Base-by-base conservation (phyloP, 2,888 invertebrate species). In the Odontocolon sp. region DNA sequence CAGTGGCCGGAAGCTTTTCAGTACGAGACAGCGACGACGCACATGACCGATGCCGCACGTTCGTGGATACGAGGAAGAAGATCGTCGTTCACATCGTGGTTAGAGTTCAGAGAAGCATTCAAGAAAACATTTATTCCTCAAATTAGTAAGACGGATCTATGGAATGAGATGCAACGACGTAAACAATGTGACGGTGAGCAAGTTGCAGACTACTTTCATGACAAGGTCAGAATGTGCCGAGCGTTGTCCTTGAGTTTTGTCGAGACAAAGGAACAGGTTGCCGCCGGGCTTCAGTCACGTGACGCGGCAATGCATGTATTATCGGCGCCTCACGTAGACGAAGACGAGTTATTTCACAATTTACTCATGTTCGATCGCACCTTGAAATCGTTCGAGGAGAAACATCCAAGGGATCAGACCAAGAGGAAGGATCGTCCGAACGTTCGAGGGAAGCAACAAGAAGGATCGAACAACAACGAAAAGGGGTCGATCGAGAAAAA, bases 161-260 rank as follows among this genome's bases (percentile, higher is more conserved):
- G 75, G 63, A 26, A 50, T 0, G 76, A 74, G 16, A 67, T 79
- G 78, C 59, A 72, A 38, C 71, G 57, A 2, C 75, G 76, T 0
- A 18, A 36, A 18, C 79, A 76, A 72, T 45, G 52, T 0, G 21
- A 42, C 61, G 75, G 31, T 16, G 68, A 61, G 73, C 42, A 2
- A 0, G 14, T 80, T 2, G 72, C 72, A 0, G 66, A 74, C 1
- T 81, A 81, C 54, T 79, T 47, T 23, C 66, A 78, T 3, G 79
- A 71, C 0, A 81, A 79, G 9, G 73, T 80, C 4, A 64, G 59
- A 21, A 61, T 80, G 23, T 78, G 73, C 57, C 74, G 68, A 4
- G 54, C 74, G 11, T 21, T 80, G 4, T 52, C 52, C 9, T 47
- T 80, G 11, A 21, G 69, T 5, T 75, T 77, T 26, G 67, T 70